Evolutionary conservation across 2,888 invertebrate genomes (phyloP).

Genomic region (Caenorhabditis sulstoni): DNA sequence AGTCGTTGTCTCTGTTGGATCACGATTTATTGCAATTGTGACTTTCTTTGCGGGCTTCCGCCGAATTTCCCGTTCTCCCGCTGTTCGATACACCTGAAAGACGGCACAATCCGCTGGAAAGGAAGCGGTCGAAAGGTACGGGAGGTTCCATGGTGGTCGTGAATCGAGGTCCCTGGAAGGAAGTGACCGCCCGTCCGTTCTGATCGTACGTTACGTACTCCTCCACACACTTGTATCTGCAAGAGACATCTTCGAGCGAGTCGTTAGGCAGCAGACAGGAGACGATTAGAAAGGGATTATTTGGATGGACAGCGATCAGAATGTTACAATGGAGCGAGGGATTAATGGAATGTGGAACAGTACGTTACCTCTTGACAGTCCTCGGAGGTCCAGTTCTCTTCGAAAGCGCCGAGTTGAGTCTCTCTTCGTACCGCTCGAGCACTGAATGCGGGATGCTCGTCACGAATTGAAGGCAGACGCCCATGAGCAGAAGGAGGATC

Average conservation of each 20-base stretch:
- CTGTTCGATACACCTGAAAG: constrained; percentile 38
- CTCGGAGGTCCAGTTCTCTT: constrained; percentile 35
- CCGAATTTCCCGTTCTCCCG: constrained; percentile 47
- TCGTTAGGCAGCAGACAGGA: constrained; percentile 8
- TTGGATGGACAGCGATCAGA: constrained; percentile 24
- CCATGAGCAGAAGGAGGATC: constrained; percentile 51
- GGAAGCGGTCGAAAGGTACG: constrained; percentile 1
- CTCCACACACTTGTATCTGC: constrained; percentile 67
- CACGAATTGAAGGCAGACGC: not conserved
- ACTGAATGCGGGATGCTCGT: constrained; percentile 28
- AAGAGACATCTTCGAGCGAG: constrained; percentile 11
- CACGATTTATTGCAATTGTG: constrained; percentile 38
- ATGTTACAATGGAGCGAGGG: constrained; percentile 13
- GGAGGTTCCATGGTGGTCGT: constrained; percentile 53
- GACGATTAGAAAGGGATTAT: constrained; percentile 16
- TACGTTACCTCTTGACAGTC: constrained; percentile 48
- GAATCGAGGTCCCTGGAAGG: constrained; percentile 43
- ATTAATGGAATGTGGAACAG: constrained; percentile 18
- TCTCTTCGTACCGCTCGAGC: constrained; percentile 49
- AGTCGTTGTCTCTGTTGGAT: constrained; percentile 24
- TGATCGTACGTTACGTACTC: constrained; percentile 65
- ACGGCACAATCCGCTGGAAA: too few species aligned
- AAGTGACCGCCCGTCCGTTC: constrained; percentile 34
- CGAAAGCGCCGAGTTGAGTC: constrained; percentile 50
- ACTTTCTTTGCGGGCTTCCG: constrained; percentile 54